A percentile compares a stretch with the other conserved stretches of the same genome.
phyloP scores from a whole-genome alignment of 1,140 invertebrate genomes.

The Thaumetopoea pityocampa region DNA sequence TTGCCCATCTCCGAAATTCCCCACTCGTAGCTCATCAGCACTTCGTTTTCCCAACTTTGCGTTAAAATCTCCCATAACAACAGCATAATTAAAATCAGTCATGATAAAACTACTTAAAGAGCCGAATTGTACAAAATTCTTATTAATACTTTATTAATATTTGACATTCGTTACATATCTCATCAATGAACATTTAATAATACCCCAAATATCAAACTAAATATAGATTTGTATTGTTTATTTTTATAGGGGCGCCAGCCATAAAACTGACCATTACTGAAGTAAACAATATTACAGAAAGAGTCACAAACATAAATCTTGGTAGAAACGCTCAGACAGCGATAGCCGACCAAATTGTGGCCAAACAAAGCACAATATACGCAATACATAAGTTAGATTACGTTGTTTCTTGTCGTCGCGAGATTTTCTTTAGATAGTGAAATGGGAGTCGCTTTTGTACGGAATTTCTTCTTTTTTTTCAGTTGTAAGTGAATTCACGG shows the following conservation, averaged over 20 bases:
- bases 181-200: constrained; percentile 24
- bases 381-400: constrained; percentile 35
- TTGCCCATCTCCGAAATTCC: no score
- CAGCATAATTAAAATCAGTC: no score
- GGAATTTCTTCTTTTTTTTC: not conserved
- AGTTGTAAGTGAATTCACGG: not conserved
- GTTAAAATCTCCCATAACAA: no score
- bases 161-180: constrained; percentile 15
- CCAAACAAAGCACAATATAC: constrained; percentile 37
- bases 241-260: constrained; percentile 46
- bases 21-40: no score
- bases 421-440: constrained; percentile 14
- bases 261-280: constrained; percentile 66
- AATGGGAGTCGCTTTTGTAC: not conserved
- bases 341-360: constrained; percentile 52
- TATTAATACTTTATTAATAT: no score
- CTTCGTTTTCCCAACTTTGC: no score
- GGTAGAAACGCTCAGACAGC: constrained; percentile 38
- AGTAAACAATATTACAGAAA: constrained; percentile 69
- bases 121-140: no score
- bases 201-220: constrained; percentile 32
- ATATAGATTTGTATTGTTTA: no score
- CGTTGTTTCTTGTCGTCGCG: constrained; percentile 18
- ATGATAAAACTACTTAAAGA: no score
- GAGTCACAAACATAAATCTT: constrained; percentile 55